Percentiles rank a stretch among this genome's conserved stretches.
Evolutionary conservation across 2,888 invertebrate species (phyloP).

Genomic region (Drosophila neoperkinsi): DNA sequence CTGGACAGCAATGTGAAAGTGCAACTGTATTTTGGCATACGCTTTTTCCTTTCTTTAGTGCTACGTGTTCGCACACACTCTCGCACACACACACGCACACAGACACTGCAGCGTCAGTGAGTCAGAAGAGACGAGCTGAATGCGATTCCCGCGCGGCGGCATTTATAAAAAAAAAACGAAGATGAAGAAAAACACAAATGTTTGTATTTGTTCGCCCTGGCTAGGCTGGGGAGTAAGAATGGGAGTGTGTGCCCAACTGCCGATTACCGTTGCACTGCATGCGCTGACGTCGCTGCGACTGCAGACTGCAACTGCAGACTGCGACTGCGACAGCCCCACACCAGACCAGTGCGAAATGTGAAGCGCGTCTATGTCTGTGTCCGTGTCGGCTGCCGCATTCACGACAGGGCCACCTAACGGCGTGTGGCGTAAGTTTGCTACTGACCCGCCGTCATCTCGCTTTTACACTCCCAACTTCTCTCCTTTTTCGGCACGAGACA

Average conservation of each 20-base stretch:
- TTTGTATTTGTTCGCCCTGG: constrained; percentile 39
- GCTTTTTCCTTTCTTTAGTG: constrained; percentile 31
- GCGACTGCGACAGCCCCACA: constrained; percentile 49
- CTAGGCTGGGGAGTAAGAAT: constrained; percentile 37
- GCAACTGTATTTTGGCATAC: constrained; percentile 51
- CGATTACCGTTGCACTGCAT: constrained; percentile 50
- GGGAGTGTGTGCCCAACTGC: constrained; percentile 32
- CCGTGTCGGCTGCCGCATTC: constrained; percentile 69
- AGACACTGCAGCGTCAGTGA: constrained; percentile 20
- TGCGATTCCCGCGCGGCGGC: constrained; percentile 38
- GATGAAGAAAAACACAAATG: constrained; percentile 8
- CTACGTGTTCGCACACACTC: constrained; percentile 38
- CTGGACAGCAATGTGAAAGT: constrained; percentile 56
- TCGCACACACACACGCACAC: constrained; percentile 16
- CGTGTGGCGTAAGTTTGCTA: constrained; percentile 83
- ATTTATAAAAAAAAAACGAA: constrained; percentile 35
- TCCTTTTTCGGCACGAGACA: constrained; percentile 51
- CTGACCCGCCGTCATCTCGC: constrained; percentile 71
- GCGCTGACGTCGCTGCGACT: constrained; percentile 54
- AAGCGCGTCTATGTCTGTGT: constrained; percentile 58
- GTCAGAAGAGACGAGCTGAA: constrained; percentile 21
- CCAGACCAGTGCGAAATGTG: constrained; percentile 23
- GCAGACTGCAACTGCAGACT: constrained; percentile 16
- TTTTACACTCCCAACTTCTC: constrained; percentile 56
- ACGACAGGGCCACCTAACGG: constrained; percentile 82